Evolutionary conservation across 2,113 vertebrate genomes (phyloP).

Genomic region (Gnathonemus longibarbis): DNA sequence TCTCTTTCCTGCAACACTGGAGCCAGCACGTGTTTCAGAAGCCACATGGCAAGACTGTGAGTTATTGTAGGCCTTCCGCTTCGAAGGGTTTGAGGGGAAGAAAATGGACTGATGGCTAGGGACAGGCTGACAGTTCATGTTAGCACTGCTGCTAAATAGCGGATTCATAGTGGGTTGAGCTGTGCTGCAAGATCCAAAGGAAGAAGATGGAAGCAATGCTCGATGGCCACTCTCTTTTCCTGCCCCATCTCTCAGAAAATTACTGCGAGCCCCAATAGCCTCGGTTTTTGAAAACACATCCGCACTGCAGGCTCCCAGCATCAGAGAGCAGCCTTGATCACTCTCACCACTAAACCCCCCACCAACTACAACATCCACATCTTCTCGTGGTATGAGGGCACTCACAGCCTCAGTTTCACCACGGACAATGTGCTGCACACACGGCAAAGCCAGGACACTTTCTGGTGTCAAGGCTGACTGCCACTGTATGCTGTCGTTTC

Average conservation of each 20-base stretch:
- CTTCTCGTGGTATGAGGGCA: conserved; percentile 51
- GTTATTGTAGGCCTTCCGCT: conserved; percentile 53
- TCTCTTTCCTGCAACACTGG: conserved; percentile 22
- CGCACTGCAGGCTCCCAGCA: conserved; percentile 13
- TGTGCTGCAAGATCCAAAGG: conserved; percentile 13
- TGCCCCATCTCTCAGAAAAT: conserved; percentile 1
- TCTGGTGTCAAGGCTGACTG: conserved; percentile 72
- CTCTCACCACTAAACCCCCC: conserved; percentile 41
- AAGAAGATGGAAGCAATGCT: conserved; percentile 11
- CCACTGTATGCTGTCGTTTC: conserved; percentile 81
- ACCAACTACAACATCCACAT: conserved; percentile 49
- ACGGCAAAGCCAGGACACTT: conserved; percentile 67
- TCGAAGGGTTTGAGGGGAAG: conserved; percentile 48
- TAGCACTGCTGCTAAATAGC: conserved; percentile 33
- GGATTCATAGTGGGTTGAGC: conserved; percentile 28
- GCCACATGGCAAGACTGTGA: conserved; percentile 33
- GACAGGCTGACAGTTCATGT: neutral
- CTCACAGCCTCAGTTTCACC: conserved; percentile 40
- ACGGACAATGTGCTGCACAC: conserved; percentile 68
- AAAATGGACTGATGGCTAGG: conserved; percentile 44
- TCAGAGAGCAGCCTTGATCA: conserved; percentile 37
- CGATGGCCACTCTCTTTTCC: conserved; percentile 12
- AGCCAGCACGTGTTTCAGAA: conserved; percentile 26
- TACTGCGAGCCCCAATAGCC: conserved; percentile 5
- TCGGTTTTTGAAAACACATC: conserved; percentile 30